Base-by-base conservation (phyloP, 2,113 vertebrate species). In the Monopterus albus region DNA sequence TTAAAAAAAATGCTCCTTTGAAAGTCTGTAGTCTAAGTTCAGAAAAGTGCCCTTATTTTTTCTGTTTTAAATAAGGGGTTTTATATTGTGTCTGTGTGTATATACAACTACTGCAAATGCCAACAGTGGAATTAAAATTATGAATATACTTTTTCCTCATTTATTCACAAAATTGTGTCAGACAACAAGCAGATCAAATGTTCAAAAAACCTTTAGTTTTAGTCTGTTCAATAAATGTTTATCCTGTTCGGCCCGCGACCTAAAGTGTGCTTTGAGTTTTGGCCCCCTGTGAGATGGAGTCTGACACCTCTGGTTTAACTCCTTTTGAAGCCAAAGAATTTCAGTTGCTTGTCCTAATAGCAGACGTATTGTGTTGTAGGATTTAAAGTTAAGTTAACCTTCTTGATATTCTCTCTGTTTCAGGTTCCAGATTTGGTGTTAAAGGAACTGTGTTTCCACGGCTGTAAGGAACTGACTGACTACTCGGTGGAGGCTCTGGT, bases 381-480 rank as follows among this genome's bases (percentile, higher is more conserved):
- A 20, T 59, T 42, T 15, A 13, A 6, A 55, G 1, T 28, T 6
- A 7, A 15, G 31, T 23, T 52, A 15, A 1, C 20, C 7, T 23
- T 46, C 3, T 20, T 26, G 2, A 15, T n/a, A n/a, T 33, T 29
- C 2, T 12, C 2, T 35, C 9, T 59, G 9, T 47, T 50, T 1
- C 45, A 91, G 72, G 91, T 94, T 21, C 68, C 89, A 2, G 88
- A 88, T 60, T 82, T 96, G n/a, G 59, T 58, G 4, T 69, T 96
- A 28, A 69, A 88, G 76, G 93, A 95, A 38, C 66, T 96, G 51
- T 65, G 50, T 51, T 85, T 96, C 38, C 93, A 90, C 0, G 82
- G 91, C 66, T 96, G 94, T 74, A 92, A 86, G 76, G 93, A 96
- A 65, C 90, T 97, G 76, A 94, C 92, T 0, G 93, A 95, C 61